Percentiles rank a stretch among this genome's conserved stretches.
These are phyloP conservation scores for Drosophila prosaltans DNA, from an alignment of 1,140 invertebrate species.

Conservation along the genomic window DNA sequence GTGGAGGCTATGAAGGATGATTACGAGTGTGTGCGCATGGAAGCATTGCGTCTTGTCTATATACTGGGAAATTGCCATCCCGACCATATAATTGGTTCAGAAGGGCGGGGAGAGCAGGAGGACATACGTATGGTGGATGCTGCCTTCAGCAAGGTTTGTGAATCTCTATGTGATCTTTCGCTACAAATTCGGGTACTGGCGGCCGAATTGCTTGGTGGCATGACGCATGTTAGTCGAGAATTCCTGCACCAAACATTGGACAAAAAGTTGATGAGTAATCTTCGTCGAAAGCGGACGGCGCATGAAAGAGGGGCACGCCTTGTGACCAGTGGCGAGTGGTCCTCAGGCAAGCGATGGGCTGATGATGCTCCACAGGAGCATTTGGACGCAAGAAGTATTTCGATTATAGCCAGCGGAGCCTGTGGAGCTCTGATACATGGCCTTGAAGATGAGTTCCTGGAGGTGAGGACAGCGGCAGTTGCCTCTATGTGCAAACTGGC, in stretches of 20 bases:
- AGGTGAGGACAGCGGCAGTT: slow-evolving; percentile 97
- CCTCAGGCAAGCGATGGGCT: slow-evolving; percentile 95
- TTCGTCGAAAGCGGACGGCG: slow-evolving; percentile 91
- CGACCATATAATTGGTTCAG: slow-evolving; percentile 88
- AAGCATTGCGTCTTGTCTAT: slow-evolving; percentile 93
- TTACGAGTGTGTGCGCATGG: slow-evolving; percentile 95
- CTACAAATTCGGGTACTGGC: slow-evolving; percentile 90
- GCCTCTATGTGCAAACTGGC: slow-evolving; percentile 97
- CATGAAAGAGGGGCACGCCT: slow-evolving; percentile 92
- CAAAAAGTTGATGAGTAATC: slow-evolving; percentile 99
- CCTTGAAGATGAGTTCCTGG: slow-evolving; percentile 98
- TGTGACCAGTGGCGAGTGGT: slow-evolving; percentile 94
- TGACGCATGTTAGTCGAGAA: slow-evolving; percentile 93
- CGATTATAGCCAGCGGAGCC: slow-evolving; percentile 95
- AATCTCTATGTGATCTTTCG: slow-evolving; percentile 96
- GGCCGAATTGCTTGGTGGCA: slow-evolving; percentile 92
- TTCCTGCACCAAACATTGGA: slow-evolving; percentile 98
- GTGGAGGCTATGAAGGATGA: slow-evolving; percentile 94
- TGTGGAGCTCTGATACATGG: slow-evolving; percentile 99
- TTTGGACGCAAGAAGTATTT: slow-evolving; percentile 90
- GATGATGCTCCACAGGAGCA: slow-evolving; percentile 93
- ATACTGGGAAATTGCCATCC: slow-evolving; percentile 93
- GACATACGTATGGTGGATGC: slow-evolving; percentile 96
- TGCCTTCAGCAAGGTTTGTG: slow-evolving; percentile 97
- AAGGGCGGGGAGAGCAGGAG: slow-evolving; percentile 85